Percentiles rank a stretch among this genome's conserved stretches.
Conservation (phyloP, 2,113 vertebrate species). For the Neolamprologus cancellatus region DNA sequence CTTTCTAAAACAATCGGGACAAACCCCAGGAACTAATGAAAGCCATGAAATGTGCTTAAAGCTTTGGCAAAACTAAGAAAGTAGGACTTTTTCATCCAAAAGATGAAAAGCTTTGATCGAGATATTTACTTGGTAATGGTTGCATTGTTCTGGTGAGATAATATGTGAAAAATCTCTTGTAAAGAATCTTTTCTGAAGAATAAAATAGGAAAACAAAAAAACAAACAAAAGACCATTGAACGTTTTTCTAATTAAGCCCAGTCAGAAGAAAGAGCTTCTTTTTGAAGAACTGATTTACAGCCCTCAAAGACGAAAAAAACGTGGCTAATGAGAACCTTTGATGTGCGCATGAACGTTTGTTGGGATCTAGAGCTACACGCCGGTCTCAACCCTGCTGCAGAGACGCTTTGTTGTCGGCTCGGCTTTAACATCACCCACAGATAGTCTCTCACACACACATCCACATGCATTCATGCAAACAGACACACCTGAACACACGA, state of each 20-base stretch:
- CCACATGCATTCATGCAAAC: not conserved
- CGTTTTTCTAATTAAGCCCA: not conserved
- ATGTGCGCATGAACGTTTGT: not conserved
- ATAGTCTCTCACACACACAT: not conserved
- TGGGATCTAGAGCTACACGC: conserved; percentile 12
- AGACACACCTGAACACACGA: not conserved
- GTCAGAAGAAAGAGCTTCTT: not conserved
- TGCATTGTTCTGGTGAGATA: not conserved
- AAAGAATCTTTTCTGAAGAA: not conserved
- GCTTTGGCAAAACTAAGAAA: not conserved
- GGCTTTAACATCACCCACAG: not conserved
- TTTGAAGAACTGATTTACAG: not conserved
- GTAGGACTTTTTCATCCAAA: not conserved
- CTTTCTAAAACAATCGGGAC: not conserved
- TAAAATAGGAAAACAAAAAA: not conserved
- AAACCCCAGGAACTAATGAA: not conserved
- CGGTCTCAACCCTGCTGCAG: conserved; percentile 4
- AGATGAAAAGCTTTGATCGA: not conserved
- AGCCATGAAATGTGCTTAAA: not conserved
- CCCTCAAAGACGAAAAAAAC: not conserved
- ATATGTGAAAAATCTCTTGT: not conserved
- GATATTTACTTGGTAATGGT: not conserved
- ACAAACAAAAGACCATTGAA: not conserved
- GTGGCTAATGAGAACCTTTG: conserved; percentile 11
- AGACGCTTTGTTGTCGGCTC: conserved; percentile 17